Percentiles rank a stretch among this genome's conserved stretches.
Evolutionary conservation across 1,140 invertebrate genomes (phyloP).

Genomic region (Drosophila truncata): DNA sequence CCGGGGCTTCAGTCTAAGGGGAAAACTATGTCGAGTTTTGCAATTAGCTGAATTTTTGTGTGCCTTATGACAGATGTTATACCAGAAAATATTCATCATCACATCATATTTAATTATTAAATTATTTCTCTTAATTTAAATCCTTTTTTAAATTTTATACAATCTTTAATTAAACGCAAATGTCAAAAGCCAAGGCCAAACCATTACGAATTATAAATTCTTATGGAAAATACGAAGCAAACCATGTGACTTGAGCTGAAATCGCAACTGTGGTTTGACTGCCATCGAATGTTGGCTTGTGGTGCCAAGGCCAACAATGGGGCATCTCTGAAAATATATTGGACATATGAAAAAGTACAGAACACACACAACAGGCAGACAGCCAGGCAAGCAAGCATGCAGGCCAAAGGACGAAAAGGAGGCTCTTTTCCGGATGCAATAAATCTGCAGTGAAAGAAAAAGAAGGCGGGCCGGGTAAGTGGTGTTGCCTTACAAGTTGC

Average conservation of each 20-base stretch:
- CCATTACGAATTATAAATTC: constrained; percentile 22
- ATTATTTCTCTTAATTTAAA: neutral
- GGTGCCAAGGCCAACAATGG: constrained; percentile 65
- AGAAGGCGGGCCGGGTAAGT: constrained; percentile 27
- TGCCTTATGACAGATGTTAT: neutral
- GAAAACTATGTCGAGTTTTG: constrained; percentile 9
- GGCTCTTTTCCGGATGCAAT: constrained; percentile 67
- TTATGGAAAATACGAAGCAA: constrained; percentile 8
- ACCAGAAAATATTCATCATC: neutral
- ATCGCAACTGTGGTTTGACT: constrained; percentile 53
- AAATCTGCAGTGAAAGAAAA: constrained; percentile 59
- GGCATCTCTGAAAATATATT: constrained; percentile 69
- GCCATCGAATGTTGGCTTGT: constrained; percentile 44
- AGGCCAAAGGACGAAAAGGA: constrained; percentile 12
- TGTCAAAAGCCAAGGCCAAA: constrained; percentile 17
- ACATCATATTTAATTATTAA: no score
- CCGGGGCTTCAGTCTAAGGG: neutral
- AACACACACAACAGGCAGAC: constrained; percentile 26
- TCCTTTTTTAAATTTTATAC: neutral
- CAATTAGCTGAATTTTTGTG: constrained; percentile 23
- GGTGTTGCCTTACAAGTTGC: constrained; percentile 74
- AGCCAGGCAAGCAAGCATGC: neutral
- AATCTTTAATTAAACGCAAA: constrained; percentile 15
- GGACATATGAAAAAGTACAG: constrained; percentile 20
- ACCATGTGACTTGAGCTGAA: constrained; percentile 16